phyloP scores from a whole-genome alignment of 2,113 vertebrate genomes.

The Oreotragus oreotragus region DNA sequence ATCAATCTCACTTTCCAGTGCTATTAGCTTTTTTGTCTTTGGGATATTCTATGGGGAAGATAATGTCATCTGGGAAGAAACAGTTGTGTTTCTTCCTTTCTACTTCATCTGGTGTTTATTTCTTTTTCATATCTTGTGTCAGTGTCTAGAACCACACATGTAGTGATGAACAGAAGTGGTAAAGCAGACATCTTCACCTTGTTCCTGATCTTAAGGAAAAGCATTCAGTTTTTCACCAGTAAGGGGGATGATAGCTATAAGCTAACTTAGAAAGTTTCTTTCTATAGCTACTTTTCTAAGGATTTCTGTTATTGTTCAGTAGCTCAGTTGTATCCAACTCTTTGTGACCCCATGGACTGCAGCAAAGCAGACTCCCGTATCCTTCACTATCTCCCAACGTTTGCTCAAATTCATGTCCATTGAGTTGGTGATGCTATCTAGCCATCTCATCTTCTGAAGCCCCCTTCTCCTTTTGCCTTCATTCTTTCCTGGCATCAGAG shows the following conservation, averaged over 20 bases:
- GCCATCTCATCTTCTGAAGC: background rate
- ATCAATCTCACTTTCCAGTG: background rate
- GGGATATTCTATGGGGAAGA: background rate
- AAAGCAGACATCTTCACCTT: background rate
- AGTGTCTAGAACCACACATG: background rate
- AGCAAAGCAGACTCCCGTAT: background rate
- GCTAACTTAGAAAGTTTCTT: background rate
- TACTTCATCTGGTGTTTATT: background rate
- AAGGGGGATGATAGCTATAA: background rate
- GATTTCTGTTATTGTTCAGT: background rate
- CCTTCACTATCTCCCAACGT: background rate
- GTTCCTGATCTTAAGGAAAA: background rate
- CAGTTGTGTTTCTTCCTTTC: no score
- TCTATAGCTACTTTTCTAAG: background rate
- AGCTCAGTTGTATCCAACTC: background rate
- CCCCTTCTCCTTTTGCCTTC: background rate
- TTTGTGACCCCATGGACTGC: background rate
- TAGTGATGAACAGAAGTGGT: background rate
- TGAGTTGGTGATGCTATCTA: background rate
- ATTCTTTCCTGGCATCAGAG: background rate
- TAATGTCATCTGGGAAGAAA: background rate
- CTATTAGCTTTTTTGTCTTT: background rate
- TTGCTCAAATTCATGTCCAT: background rate
- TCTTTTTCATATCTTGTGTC: background rate
- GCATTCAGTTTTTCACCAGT: background rate